These are phyloP conservation scores for Himalopsyche anomala DNA, from an alignment of 2,888 invertebrate species.

Conservation along the genomic window DNA sequence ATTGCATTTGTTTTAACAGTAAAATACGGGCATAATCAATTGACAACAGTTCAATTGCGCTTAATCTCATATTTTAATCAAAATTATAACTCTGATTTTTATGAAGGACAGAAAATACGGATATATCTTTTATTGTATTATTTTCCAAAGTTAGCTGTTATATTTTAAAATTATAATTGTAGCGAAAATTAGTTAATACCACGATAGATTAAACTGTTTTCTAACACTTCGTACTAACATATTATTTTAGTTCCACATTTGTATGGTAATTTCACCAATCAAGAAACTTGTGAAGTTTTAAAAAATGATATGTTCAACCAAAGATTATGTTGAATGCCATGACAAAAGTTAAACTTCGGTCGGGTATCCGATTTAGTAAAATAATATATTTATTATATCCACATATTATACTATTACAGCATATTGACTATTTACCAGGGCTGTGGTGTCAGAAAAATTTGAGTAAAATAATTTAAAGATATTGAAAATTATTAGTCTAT, in stretches of 20 bases:
- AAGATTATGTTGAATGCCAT: slow-evolving; percentile 39
- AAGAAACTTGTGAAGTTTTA: slow-evolving; percentile 17
- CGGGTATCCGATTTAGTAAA: background rate
- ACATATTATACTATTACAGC: too few relatives aligned
- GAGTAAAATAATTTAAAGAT: too few relatives aligned
- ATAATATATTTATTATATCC: background rate
- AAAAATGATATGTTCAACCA: slow-evolving; percentile 39
- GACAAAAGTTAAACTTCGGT: slow-evolving; percentile 29
- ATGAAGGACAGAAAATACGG: background rate
- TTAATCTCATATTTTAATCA: too few relatives aligned
- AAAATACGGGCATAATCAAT: too few relatives aligned
- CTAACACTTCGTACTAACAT: background rate
- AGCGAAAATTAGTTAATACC: background rate
- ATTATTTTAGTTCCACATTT: background rate
- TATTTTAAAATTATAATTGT: background rate
- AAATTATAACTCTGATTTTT: background rate
- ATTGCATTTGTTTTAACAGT: too few relatives aligned
- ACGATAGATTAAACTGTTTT: background rate
- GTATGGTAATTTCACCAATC: background rate
- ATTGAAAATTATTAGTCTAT: too few relatives aligned
- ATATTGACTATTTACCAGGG: too few relatives aligned
- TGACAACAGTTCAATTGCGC: too few relatives aligned
- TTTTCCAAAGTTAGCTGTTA: slow-evolving; percentile 42
- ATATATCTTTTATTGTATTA: slow-evolving; percentile 3
- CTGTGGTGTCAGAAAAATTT: too few relatives aligned